A percentile compares a stretch with the other conserved stretches of the same genome.
Evolutionary conservation across 2,113 vertebrate species (phyloP).

Genomic region (Narcine bancroftii): DNA sequence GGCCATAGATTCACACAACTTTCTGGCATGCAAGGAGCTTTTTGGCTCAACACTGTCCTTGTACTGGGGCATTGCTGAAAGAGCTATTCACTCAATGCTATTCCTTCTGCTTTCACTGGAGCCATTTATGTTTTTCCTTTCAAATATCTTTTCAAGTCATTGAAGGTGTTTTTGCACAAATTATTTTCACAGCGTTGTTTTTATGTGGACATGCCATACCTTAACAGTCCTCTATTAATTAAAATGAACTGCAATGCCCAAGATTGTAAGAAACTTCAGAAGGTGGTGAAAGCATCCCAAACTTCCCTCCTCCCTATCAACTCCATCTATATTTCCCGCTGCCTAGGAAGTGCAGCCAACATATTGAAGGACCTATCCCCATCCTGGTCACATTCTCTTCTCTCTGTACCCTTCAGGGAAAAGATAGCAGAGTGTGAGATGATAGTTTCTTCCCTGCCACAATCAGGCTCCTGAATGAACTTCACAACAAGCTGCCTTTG

Average conservation of each 20-base stretch:
- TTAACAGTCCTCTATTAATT: background rate
- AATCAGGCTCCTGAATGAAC: too few species aligned
- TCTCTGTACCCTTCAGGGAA: too few species aligned
- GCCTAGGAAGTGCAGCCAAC: too few species aligned
- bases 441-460: too few species aligned
- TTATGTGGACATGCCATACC: background rate
- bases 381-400: too few species aligned
- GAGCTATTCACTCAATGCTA: background rate
- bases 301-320: too few species aligned
- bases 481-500: too few species aligned
- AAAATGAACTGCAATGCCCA: background rate
- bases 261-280: too few species aligned
- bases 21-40: background rate
- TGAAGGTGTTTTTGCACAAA: background rate
- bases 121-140: background rate
- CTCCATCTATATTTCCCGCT: too few species aligned
- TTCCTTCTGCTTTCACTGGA: background rate
- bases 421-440: too few species aligned
- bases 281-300: too few species aligned
- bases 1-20: background rate
- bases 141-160: background rate
- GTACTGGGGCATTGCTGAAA: background rate
- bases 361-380: too few species aligned
- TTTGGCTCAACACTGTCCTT: background rate
- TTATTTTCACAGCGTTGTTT: background rate